Base-by-base conservation (phyloP, 2,888 invertebrate species). In the Oscheius myriophilus region DNA sequence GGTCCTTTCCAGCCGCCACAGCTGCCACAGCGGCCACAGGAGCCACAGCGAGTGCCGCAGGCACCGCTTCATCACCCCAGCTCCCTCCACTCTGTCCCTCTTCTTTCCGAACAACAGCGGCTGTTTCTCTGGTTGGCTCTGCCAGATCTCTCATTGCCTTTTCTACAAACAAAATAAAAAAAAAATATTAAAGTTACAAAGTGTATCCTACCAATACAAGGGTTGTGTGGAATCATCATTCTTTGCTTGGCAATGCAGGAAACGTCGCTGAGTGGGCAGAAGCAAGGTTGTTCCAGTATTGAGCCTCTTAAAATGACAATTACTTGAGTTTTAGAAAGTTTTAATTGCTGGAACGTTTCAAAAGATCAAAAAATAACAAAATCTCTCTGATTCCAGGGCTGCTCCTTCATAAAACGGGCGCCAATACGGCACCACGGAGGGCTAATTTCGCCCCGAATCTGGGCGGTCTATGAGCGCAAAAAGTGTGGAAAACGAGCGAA, bases 211-310 rank as follows among this genome's bases (percentile, higher is more conserved):
- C 75, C 79, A n/a, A 84, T 79, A 68, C 84, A 84, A 1, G 84
- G 83, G 63, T 84, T 82, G 23, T 73, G 78, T 2, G 84, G 84
- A 45, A 84, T 78, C 78, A 84, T 78, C 43, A 73, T 64, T 43
- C 75, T 72, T 45, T 82, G 82, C 45, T 73, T 67, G 7, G 69
- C 57, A 1, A 78, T 64, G 65, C 84, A 84, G 23, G 75, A 63
- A 41, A 73, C 69, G 62, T 83, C 84, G 23, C 72, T 72, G 18
- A 75, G 52, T 41, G 75, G 70, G 57, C 85, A 85, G 68, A 75
- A 78, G 65, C 85, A 85, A 1, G 82, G 81, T 62, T 77, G 76
- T 61, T 85, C 85, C n/a, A 85, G 75, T 16, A 72, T 63, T 1
- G 83, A 82, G 16, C 81, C 85, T 58, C 84, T 72, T 43, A 76